Evolutionary conservation across 2,113 vertebrate species (phyloP).

Genomic region (Gorsachius goisagi): DNA sequence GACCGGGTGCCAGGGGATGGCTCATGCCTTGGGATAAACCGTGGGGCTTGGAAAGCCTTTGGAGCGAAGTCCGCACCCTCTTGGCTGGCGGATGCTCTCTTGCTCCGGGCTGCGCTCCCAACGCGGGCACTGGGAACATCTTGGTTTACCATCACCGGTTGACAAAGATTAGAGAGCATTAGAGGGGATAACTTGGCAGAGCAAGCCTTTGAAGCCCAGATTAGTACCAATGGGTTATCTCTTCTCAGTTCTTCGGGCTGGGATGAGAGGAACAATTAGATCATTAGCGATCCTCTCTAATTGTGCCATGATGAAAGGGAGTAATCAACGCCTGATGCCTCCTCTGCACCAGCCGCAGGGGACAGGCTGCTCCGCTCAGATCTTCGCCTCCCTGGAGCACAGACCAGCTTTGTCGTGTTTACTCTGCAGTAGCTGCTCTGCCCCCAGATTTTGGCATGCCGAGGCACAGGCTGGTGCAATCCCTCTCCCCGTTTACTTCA

Average conservation of each 20-base stretch:
- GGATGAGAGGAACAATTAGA: neutral
- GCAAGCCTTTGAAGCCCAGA: neutral
- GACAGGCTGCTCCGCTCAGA: neutral
- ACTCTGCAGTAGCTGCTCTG: neutral
- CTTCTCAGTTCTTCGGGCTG: neutral
- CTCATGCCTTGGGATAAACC: neutral
- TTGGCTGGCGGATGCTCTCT: accelerated
- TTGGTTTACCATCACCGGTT: neutral
- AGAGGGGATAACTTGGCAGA: neutral
- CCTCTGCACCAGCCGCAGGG: neutral
- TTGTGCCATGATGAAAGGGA: neutral
- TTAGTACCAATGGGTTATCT: neutral
- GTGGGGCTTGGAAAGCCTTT: neutral
- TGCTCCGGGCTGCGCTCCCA: neutral
- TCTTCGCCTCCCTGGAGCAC: neutral
- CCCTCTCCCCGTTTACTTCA: neutral
- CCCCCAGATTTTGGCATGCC: neutral
- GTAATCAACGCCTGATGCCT: neutral
- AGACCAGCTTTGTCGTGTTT: neutral
- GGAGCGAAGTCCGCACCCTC: accelerated
- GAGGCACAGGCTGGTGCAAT: neutral
- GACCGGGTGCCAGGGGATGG: neutral
- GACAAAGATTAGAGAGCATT: neutral
- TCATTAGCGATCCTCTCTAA: neutral
- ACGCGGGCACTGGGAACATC: neutral